Evolutionary conservation across 2,888 invertebrate genomes (phyloP), one percentile per base, ranked within the genome.

Genomic region (Polyploca ridens): DNA sequence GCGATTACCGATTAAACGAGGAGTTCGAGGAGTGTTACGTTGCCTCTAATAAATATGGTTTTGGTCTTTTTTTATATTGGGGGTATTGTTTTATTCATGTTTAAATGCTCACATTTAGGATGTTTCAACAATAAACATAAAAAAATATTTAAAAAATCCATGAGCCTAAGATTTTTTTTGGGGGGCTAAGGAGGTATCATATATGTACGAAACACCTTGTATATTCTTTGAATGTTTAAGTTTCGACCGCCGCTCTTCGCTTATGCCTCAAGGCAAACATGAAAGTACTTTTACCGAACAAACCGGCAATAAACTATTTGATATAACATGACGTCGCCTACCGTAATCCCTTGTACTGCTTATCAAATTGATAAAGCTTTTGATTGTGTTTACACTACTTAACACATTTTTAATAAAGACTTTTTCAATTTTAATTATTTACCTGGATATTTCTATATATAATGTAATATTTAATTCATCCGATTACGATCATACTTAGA

Each of bases 301-400:
- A 5, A 35, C 58, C 44, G 61, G 44, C 72, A 73, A 71, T 74
- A 77, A 73, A 77, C 73, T 73, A 73, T 69, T 72, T 77, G 75
- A 77, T 76, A 74, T 71, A 76, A 78, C 72, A 67, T 66, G 73
- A 74, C 73, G 72, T 69, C 64, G 71, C 70, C 71, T 71, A 72
- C 77, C 70, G 74, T 75, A 76, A 77, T 73, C 75, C 73, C 64
- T 65, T 69, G 70, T 69, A 63, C 65, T 62, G 61, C 41, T 61
- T 44, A 61, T 61, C 61, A 61, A 27, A 59, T 61, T 61, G 44
- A 61, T 61, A 41, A 54, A 54, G 54, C n/a, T 54, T 14, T 10
- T 54, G 19, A 54, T 54, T 19, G 13, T 41, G 41, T 41, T 41
- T 11, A 8, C 6, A 16, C 14, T 46, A 13, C 49, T 49, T 16